A percentile compares a stretch with the other conserved stretches of the same genome.
These are phyloP conservation scores for Gadopsis marmoratus DNA, from an alignment of 2,797 vertebrate species.

Conservation along the genomic window DNA sequence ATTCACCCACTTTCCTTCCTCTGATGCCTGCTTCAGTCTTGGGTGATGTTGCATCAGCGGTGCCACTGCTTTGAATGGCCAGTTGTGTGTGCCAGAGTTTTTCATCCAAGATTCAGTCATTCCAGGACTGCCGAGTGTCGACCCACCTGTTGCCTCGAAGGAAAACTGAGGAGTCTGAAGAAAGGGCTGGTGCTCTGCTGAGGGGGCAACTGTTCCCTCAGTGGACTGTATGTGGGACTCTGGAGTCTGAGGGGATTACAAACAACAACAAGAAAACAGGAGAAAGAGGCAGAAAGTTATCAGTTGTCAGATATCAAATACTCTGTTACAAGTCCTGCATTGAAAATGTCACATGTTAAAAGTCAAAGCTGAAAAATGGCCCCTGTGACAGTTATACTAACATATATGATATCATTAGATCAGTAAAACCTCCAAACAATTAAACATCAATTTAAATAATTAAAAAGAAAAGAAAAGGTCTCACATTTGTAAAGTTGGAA, in stretches of 20 bases:
- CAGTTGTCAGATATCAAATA: no score
- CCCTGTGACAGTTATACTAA: no score
- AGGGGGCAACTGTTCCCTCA: not conserved
- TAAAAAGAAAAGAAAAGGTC: no score
- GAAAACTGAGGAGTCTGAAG: not conserved
- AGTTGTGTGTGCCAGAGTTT: not conserved
- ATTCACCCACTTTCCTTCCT: not conserved
- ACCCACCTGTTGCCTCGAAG: not conserved
- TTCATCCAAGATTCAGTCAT: not conserved
- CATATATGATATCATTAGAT: no score
- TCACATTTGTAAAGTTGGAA: no score
- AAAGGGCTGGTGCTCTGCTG: not conserved
- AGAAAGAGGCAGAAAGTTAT: no score
- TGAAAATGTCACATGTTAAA: no score
- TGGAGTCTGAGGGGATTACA: slow-evolving; percentile 4
- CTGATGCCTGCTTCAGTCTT: not conserved
- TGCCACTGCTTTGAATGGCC: slow-evolving; percentile 9
- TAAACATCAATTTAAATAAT: no score
- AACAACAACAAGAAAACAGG: not conserved
- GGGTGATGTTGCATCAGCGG: slow-evolving; percentile 6
- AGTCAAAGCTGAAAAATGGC: no score
- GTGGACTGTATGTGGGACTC: not conserved
- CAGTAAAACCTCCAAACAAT: no score
- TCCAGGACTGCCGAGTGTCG: not conserved
- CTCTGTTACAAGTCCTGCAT: no score